phyloP scores from a whole-genome alignment of 2,113 vertebrate genomes.

The Australoheros scitulus region DNA sequence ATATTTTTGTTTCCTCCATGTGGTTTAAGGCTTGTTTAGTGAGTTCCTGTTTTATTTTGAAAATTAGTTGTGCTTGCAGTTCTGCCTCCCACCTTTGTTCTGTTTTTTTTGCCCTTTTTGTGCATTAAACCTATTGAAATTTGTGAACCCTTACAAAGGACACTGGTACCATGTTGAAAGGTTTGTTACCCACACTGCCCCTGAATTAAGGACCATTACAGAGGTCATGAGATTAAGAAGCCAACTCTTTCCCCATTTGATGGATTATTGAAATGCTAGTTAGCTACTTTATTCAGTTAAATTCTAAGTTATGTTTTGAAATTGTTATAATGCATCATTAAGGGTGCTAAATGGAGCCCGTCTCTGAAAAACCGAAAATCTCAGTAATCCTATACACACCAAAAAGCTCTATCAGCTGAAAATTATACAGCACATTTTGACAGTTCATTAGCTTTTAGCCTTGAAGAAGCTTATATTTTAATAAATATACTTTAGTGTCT shows the following conservation, averaged over 20 bases:
- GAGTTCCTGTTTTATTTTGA: background rate
- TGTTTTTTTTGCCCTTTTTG: background rate
- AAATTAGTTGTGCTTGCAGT: background rate
- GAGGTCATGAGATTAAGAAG: background rate
- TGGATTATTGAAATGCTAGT: background rate
- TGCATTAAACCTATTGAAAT: background rate
- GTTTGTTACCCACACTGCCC: no score
- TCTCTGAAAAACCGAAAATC: background rate
- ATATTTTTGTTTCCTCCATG: background rate
- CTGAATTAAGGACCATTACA: background rate
- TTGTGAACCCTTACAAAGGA: background rate
- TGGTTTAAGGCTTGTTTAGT: background rate
- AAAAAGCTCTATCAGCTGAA: background rate
- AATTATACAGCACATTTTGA: background rate
- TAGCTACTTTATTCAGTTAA: background rate
- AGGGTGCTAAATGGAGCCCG: background rate
- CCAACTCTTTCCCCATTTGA: background rate
- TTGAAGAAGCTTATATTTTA: background rate
- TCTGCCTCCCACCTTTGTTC: background rate
- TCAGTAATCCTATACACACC: background rate
- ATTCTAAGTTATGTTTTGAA: background rate
- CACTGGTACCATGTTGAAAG: background rate
- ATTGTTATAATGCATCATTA: background rate
- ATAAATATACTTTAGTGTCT: background rate
- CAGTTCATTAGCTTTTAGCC: background rate